Percentiles rank a stretch among this genome's conserved stretches.
Conservation (phyloP, 1,140 invertebrate genomes). For the Apis cerana region DNA sequence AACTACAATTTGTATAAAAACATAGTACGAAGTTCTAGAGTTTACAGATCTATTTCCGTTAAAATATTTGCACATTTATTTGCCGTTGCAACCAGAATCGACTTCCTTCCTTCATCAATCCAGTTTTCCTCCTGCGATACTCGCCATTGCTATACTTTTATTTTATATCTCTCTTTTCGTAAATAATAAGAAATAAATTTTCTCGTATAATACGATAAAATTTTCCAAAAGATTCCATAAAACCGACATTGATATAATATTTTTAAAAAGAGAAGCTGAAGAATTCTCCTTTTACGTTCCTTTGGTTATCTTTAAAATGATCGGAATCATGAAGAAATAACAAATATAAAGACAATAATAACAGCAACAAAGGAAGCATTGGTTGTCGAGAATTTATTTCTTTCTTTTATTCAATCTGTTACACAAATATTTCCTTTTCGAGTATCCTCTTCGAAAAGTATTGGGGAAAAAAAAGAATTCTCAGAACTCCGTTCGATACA, state of each 20-base stretch:
- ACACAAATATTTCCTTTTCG: constrained; percentile 6
- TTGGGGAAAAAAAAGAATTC: constrained; percentile 31
- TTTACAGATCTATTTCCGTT: too few relatives aligned
- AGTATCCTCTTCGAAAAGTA: constrained; percentile 16
- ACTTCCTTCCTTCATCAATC: background rate
- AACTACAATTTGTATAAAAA: too few relatives aligned
- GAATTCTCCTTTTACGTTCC: constrained; percentile 5
- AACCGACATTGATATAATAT: background rate
- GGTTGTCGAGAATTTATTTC: constrained; percentile 64
- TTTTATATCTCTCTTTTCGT: background rate
- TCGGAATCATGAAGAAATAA: constrained; percentile 61
- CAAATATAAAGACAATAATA: background rate
- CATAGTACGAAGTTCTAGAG: too few relatives aligned
- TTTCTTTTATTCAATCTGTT: background rate
- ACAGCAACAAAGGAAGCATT: constrained; percentile 11
- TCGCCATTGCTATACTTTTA: background rate
- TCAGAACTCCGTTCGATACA: constrained; percentile 50
- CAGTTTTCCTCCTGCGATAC: background rate
- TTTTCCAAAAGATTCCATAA: background rate
- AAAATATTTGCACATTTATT: too few relatives aligned
- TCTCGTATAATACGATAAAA: background rate
- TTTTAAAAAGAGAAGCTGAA: background rate
- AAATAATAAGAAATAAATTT: background rate
- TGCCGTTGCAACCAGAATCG: background rate
- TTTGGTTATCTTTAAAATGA: constrained; percentile 26